phyloP scores from a whole-genome alignment of 1,140 invertebrate species.

The Caenorhabditis remanei region DNA sequence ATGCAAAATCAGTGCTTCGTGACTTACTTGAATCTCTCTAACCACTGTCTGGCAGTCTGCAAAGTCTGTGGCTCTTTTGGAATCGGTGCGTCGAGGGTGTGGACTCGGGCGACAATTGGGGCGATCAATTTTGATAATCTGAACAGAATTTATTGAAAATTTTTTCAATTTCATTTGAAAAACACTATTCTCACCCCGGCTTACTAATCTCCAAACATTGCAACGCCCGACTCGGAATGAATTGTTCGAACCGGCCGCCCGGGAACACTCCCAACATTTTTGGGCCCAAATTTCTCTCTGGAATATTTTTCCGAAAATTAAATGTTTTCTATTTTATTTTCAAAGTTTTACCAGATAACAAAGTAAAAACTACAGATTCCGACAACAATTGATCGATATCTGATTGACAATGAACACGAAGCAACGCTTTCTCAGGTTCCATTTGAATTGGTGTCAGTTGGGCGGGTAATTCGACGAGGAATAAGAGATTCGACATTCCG shows the following conservation, averaged over 20 bases:
- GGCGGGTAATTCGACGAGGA: slow-evolving; percentile 61
- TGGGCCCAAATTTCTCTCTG: slow-evolving; percentile 86
- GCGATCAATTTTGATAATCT: slow-evolving; percentile 66
- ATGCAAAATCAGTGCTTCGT: not conserved
- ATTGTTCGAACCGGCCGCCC: slow-evolving; percentile 93
- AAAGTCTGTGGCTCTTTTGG: slow-evolving; percentile 70
- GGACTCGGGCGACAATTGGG: slow-evolving; percentile 68
- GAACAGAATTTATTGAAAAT: slow-evolving; percentile 1
- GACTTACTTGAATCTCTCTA: slow-evolving; percentile 51
- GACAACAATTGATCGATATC: slow-evolving; percentile 69
- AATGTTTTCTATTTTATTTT: not conserved
- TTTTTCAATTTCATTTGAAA: not conserved
- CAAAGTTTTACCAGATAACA: slow-evolving; percentile 80
- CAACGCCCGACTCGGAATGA: slow-evolving; percentile 82
- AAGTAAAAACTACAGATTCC: slow-evolving; percentile 71
- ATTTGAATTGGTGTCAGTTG: not conserved
- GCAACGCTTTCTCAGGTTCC: slow-evolving; percentile 63
- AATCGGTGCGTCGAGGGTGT: slow-evolving; percentile 72
- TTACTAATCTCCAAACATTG: slow-evolving; percentile 65
- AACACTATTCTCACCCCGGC: slow-evolving; percentile 13
- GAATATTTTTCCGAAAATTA: not conserved
- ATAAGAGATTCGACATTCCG: slow-evolving; percentile 70
- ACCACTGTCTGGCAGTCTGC: slow-evolving; percentile 46
- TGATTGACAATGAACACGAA: slow-evolving; percentile 65
- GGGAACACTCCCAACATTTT: slow-evolving; percentile 94